Evolutionary conservation across 2,113 vertebrate species (phyloP).

Genomic region (Oreocharis arfaki): DNA sequence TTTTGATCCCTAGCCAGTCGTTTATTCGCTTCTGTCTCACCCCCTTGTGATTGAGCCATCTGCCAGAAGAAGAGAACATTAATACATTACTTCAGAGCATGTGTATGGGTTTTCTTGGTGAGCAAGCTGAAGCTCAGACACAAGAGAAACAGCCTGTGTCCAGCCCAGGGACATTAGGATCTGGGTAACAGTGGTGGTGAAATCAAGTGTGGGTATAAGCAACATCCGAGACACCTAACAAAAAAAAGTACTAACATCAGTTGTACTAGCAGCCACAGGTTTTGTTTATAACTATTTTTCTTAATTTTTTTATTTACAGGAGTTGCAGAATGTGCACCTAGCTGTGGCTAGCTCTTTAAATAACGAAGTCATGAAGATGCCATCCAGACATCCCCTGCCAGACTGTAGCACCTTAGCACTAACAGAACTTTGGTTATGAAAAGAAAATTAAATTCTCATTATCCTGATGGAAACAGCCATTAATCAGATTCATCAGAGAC

Average conservation of each 20-base stretch:
- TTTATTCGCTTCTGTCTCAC: slow-evolving; percentile 92
- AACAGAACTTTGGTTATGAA: neutral
- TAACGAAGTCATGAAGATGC: neutral
- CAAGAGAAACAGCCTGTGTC: neutral
- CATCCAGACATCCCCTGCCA: neutral
- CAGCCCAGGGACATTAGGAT: neutral
- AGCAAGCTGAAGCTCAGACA: neutral
- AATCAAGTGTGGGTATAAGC: neutral
- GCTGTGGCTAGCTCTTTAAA: neutral
- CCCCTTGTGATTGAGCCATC: slow-evolving; percentile 96
- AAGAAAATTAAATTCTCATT: neutral
- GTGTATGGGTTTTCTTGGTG: neutral
- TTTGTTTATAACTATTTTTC: neutral
- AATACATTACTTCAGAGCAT: neutral
- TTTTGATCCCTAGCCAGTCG: slow-evolving; percentile 91
- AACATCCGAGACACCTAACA: neutral
- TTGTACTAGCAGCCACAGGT: neutral
- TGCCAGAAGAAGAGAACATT: slow-evolving; percentile 56
- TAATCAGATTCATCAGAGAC: slow-evolving; percentile 1
- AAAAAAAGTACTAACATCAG: neutral
- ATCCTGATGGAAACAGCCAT: neutral
- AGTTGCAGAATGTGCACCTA: neutral
- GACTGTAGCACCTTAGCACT: neutral
- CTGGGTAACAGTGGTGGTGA: neutral
- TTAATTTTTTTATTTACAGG: neutral